Percentiles rank a stretch among this genome's conserved stretches.
Evolutionary conservation across 2,113 vertebrate genomes (phyloP).

Genomic region (Melanotaenia duboulayi): DNA sequence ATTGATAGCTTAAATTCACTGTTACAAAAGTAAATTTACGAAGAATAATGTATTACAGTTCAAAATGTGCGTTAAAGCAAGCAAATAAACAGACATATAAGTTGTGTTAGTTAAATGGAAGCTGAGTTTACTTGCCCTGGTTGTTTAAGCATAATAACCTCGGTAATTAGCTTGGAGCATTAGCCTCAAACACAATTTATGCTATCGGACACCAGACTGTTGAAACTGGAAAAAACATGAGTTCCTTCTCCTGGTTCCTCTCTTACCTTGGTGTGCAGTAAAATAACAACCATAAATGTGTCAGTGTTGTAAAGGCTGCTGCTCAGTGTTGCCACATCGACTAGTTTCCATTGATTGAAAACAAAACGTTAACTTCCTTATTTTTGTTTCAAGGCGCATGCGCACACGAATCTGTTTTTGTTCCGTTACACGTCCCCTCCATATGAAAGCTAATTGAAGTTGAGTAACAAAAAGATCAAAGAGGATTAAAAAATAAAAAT

Average conservation of each 20-base stretch:
- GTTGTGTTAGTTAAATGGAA: background rate
- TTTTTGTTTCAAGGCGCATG: conserved; percentile 53
- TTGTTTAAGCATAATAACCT: background rate
- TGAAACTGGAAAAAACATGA: background rate
- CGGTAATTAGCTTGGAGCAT: conserved; percentile 50
- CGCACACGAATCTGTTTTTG: background rate
- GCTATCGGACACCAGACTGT: background rate
- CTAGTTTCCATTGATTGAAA: conserved; percentile 24
- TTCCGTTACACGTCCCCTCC: background rate
- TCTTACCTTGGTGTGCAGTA: conserved; percentile 41
- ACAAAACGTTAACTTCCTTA: conserved; percentile 49
- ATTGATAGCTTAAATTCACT: background rate
- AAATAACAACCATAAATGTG: background rate
- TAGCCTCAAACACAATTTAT: conserved; percentile 24
- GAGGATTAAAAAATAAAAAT: too few relatives aligned
- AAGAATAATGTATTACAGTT: background rate
- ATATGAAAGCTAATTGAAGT: background rate
- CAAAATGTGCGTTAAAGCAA: background rate
- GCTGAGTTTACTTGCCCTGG: background rate
- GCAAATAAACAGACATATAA: background rate
- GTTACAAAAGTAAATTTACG: background rate
- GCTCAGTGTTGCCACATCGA: background rate
- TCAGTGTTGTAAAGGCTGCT: background rate
- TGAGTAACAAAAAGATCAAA: too few relatives aligned
- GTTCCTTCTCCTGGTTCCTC: fast-evolving